Base-by-base conservation (phyloP, 2,113 vertebrate genomes). In the Polypterus senegalus region DNA sequence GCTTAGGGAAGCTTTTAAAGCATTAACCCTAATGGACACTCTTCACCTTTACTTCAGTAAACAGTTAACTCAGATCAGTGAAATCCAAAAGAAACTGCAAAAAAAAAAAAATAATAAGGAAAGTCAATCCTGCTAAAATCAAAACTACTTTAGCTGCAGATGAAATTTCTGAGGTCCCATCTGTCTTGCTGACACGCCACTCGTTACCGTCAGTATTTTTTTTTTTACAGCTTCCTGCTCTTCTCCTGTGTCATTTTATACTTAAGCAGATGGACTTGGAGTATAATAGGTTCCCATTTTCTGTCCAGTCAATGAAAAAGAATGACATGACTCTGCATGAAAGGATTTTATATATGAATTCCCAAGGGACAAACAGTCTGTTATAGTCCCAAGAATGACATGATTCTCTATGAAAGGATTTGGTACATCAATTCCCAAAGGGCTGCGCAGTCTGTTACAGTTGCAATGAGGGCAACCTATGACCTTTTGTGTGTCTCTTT, bases 261-360 rank as follows among this genome's bases (percentile, higher is more conserved):
- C 60, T 64, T 63, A 63, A 74, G 66, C 77, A 81, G 74, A 75
- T 75, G 76, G 74, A 65, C 60, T 70, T 68, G 65, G 65, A 61
- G 67, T 48, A 57, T 70, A 77, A 67, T 69, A 62, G 64, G 65
- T 70, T 66, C 64, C 61, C 57, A 57, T 61, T 71, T 69, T 69
- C 60, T 67, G 67, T 70, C 65, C 63, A 63, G 65, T 76, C 71
- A 63, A 64, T 57, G 58, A 62, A 64, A 68, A 73, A 67, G 63
- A 69, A 68, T 61, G 43, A 70, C 43, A 70, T 69, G 58, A 65
- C 67, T 61, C 27, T 55, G 54, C 57, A 58, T 63, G 46, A 63
- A 70, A 64, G 55, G 66, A 63, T 65, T 62, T 67, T 53, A 52
- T 59, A 57, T 48, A 53, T 62, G 59, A 43, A 58, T 59, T 53